phyloP scores from a whole-genome alignment of 2,888 invertebrate genomes.

The Morinoia aosen region DNA sequence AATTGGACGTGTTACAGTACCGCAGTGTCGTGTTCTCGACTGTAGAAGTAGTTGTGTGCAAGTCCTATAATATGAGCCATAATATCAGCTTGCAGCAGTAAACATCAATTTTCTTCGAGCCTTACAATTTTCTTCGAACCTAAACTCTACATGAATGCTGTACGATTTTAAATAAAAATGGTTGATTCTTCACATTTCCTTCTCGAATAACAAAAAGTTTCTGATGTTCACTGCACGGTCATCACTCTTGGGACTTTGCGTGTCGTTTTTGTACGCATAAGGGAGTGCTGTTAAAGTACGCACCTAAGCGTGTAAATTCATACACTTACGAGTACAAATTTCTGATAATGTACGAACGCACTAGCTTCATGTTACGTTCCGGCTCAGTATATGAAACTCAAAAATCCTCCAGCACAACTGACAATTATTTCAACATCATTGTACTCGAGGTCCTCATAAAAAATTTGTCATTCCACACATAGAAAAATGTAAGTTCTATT shows the following conservation, averaged over 20 bases:
- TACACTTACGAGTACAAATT: not conserved
- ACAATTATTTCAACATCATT: not conserved
- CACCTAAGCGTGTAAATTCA: not conserved
- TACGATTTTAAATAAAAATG: not conserved
- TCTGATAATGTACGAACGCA: not conserved
- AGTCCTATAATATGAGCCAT: not conserved
- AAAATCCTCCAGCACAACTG: not conserved
- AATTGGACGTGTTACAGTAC: not conserved
- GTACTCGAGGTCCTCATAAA: not conserved
- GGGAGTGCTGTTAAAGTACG: not conserved
- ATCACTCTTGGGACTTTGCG: not conserved
- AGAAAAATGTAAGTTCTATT: not conserved
- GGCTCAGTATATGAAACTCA: not conserved
- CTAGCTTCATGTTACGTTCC: not conserved
- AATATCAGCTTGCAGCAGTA: not conserved
- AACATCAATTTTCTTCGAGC: not conserved
- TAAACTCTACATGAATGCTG: not conserved
- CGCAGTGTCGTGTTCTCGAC: not conserved
- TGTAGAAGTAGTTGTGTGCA: not conserved
- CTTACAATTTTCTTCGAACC: not conserved
- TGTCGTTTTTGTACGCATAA: not conserved
- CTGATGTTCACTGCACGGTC: not conserved
- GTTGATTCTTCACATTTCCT: not conserved
- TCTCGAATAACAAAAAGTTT: not conserved
- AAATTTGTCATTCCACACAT: not conserved